Evolutionary conservation across 2,113 vertebrate species (phyloP).

Genomic region (Paracanthobrama guichenoti): DNA sequence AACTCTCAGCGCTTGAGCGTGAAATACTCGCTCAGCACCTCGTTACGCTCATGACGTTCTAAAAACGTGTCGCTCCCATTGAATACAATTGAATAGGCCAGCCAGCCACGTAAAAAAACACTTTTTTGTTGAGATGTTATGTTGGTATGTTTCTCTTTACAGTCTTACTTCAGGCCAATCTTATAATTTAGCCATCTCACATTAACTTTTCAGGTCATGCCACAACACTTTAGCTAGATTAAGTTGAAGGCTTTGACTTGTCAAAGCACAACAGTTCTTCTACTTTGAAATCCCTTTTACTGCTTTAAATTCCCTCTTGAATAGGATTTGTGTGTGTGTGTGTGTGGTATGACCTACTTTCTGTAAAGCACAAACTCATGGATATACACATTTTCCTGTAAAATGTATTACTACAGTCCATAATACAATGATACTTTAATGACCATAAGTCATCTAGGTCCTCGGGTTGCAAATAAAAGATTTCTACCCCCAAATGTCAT

Average conservation of each 20-base stretch:
- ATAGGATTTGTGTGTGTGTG: neutral
- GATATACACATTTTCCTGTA: neutral
- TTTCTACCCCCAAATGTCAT: neutral
- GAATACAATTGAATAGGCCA: too few species aligned
- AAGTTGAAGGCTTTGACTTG: neutral
- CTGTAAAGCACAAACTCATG: neutral
- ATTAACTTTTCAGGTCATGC: neutral
- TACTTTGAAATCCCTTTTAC: too few species aligned
- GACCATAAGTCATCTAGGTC: neutral
- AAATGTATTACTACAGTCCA: neutral
- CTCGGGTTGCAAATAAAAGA: neutral
- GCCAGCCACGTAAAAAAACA: too few species aligned
- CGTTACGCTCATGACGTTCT: too few species aligned
- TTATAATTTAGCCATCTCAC: neutral
- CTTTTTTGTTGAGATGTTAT: too few species aligned
- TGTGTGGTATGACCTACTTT: constrained; percentile 12
- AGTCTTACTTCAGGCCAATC: neutral
- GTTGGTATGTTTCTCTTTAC: neutral
- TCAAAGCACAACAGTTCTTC: neutral
- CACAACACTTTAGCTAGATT: neutral
- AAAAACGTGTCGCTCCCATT: too few species aligned
- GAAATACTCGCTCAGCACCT: too few species aligned
- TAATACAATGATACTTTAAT: neutral
- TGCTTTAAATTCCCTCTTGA: neutral
- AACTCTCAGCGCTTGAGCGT: too few species aligned